Conservation (phyloP, 2,113 vertebrate genomes). For the Notiomystis cincta region DNA sequence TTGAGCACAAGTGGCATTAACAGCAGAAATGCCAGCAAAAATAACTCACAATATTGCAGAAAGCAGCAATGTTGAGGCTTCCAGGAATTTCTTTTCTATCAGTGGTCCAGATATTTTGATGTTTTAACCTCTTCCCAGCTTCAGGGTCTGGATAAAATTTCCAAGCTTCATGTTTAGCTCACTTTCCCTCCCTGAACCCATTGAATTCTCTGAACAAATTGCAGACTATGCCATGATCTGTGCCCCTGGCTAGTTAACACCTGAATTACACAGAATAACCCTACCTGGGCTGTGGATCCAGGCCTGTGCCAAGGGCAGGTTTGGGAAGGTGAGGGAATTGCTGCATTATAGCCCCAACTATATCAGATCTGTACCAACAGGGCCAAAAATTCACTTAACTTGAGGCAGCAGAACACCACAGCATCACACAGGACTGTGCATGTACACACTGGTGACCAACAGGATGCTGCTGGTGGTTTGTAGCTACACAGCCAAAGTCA, state of each 20-base stretch:
- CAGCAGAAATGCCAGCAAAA: background rate
- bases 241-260: background rate
- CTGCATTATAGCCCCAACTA: background rate
- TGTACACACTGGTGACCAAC: background rate
- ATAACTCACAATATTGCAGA: background rate
- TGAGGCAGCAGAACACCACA: background rate
- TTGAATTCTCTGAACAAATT: background rate
- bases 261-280: background rate
- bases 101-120: background rate
- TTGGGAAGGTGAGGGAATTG: background rate
- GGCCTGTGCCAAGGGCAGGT: background rate
- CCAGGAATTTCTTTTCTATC: background rate
- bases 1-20: background rate
- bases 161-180: background rate
- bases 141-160: background rate
- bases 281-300: background rate
- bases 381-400: background rate
- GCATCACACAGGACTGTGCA: background rate
- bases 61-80: background rate
- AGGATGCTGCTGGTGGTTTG: background rate
- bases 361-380: rapidly evolving
- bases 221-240: background rate
- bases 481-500: background rate
- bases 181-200: background rate
- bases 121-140: background rate